Base-by-base conservation (phyloP, 2,888 invertebrate species). In the Dyspetes luteomarginatus region DNA sequence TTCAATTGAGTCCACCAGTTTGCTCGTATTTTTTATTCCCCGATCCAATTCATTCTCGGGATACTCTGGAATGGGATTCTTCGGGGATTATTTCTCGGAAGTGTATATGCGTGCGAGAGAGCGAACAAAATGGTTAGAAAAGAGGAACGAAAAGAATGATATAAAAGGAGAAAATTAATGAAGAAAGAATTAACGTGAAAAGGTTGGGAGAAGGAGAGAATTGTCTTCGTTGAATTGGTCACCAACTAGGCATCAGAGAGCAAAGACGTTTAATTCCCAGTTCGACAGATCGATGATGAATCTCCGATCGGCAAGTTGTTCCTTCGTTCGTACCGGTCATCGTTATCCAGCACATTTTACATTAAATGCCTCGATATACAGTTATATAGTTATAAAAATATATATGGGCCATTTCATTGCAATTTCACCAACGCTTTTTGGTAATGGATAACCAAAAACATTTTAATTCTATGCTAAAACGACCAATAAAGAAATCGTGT, bases 21-120 rank as follows among this genome's bases (percentile, higher is more conserved):
- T 30, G 64, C 41, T 30, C 55, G 50, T 15, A n/a, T 60, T 80
- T 80, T 76, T 80, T 75, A 52, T 60, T 43, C 60, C 58, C 41
- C 71, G 60, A 64, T 72, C 72, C 62, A 72, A 76, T 80, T 67
- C 69, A 67, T 75, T 80, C 65, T 52, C 48, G 45, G 36, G 50
- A 69, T n/a, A 41, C 30, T n/a, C n/a, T 30, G 56, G 65, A 56
- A 67, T 24, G 65, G 48, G 60, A 72, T 19, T 60, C 28, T 45
- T 55, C 26, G 67, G 26, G 52, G 80, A 71, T 67, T 62, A 55
- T 75, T 80, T 62, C 71, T 43, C 22, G 15, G 67, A 62, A 72
- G n/a, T 26, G 52, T 45, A 22, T 24, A 43, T 36, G 36, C 7
- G 45, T 41, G 50, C 24, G 28, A 26, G 56, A 17, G 43, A 41